Conservation (phyloP, 1,140 invertebrate genomes). For the Stratiolaelaps scimitus region DNA sequence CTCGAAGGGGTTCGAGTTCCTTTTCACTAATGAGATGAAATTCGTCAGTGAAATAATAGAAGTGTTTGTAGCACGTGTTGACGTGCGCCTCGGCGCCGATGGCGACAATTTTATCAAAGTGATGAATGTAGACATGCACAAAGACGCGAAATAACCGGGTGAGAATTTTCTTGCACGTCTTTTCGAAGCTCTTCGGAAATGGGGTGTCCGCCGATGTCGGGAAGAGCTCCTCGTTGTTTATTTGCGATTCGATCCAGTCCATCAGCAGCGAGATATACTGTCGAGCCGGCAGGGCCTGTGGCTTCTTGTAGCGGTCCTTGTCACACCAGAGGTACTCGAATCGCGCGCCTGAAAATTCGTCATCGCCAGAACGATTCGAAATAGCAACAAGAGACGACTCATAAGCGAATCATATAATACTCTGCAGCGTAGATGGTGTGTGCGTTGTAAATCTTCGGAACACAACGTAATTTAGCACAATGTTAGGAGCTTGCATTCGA, state of each 20-base stretch:
- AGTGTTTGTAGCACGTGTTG: conserved; percentile 93
- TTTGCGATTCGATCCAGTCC: conserved; percentile 87
- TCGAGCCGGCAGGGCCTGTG: conserved; percentile 69
- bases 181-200: conserved; percentile 72
- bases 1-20: conserved; percentile 65
- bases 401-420: too few species aligned
- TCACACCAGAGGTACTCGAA: conserved; percentile 93
- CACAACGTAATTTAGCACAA: too few species aligned
- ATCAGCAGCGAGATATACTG: conserved; percentile 75
- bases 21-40: conserved; percentile 70
- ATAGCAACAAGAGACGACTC: too few species aligned
- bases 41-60: conserved; percentile 84
- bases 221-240: conserved; percentile 77
- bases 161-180: conserved; percentile 71
- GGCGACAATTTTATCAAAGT: conserved; percentile 75
- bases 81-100: conserved; percentile 87
- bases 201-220: conserved; percentile 63
- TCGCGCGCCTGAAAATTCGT: conserved; percentile 36
- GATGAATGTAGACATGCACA: conserved; percentile 93
- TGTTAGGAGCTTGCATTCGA: too few species aligned
- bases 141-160: conserved; percentile 83
- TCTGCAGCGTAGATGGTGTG: too few species aligned
- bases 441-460: too few species aligned
- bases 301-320: conserved; percentile 69
- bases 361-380: conserved; percentile 35